These are phyloP conservation scores for Rhodophaea formosa DNA, from an alignment of 2,888 invertebrate species.

Conservation along the genomic window DNA sequence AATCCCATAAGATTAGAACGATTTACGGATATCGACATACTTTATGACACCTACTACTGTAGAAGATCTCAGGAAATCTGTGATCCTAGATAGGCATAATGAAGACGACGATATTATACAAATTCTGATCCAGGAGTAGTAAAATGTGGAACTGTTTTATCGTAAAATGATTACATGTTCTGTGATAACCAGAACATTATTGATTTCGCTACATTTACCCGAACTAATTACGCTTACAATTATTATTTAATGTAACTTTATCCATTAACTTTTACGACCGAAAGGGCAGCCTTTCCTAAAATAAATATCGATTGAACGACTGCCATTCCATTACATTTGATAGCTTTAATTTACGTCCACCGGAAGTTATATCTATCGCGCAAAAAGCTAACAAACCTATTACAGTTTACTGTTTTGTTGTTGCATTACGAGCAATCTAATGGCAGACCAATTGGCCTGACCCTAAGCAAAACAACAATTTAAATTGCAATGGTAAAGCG, in stretches of 20 bases:
- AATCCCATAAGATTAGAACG: no score
- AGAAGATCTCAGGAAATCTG: no score
- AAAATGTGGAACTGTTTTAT: no score
- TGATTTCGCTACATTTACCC: background rate
- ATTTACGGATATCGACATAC: no score
- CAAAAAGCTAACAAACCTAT: constrained; percentile 1
- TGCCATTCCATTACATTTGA: constrained; percentile 9
- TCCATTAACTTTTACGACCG: background rate
- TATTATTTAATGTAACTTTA: background rate
- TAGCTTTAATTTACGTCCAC: background rate
- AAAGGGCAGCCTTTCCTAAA: background rate
- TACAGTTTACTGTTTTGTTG: constrained; percentile 6
- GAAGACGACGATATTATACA: no score
- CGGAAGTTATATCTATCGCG: background rate
- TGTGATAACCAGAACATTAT: background rate
- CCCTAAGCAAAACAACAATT: constrained; percentile 10
- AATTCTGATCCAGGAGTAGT: no score
- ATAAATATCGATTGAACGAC: constrained; percentile 6
- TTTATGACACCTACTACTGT: no score
- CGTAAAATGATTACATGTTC: background rate
- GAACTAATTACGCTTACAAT: background rate
- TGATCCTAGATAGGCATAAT: no score
- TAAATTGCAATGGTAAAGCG: constrained; percentile 12
- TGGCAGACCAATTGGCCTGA: constrained; percentile 5
- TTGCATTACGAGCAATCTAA: background rate